A percentile compares a stretch with the other conserved stretches of the same genome.
Conservation (phyloP, 2,113 vertebrate genomes). For the Halcyon senegalensis region DNA sequence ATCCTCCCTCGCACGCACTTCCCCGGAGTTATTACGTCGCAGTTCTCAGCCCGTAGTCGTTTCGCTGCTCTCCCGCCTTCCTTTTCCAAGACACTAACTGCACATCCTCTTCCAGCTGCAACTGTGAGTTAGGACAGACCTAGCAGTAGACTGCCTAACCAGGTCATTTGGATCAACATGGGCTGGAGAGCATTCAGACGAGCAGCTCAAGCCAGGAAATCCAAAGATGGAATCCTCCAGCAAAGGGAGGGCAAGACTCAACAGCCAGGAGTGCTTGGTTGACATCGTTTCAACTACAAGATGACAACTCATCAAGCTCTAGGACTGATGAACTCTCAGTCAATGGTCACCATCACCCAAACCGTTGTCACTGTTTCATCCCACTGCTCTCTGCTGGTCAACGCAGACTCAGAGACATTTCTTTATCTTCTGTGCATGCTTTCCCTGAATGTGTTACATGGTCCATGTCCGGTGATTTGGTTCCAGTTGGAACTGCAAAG, state of each 20-base stretch:
- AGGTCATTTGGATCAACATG: neutral
- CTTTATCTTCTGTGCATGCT: neutral
- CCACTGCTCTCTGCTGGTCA: neutral
- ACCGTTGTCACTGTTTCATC: neutral
- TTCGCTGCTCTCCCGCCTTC: neutral
- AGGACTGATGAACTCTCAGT: neutral
- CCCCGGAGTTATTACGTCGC: neutral
- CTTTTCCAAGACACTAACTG: neutral
- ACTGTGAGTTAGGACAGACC: neutral
- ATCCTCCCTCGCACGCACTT: neutral
- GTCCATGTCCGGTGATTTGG: neutral
- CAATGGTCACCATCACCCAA: neutral
- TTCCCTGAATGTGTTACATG: neutral
- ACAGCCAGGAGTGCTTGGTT: neutral
- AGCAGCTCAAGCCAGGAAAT: neutral
- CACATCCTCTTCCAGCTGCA: constrained; percentile 35
- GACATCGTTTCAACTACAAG: neutral
- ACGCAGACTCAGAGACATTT: neutral
- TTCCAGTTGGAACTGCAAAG: neutral
- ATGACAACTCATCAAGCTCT: neutral
- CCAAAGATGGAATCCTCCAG: neutral
- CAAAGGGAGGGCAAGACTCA: neutral
- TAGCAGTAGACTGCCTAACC: neutral
- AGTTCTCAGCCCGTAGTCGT: accelerated
- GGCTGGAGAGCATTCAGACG: constrained; percentile 3